Conservation (phyloP, 1,140 invertebrate species). For the Pentalonia nigronervosa region DNA sequence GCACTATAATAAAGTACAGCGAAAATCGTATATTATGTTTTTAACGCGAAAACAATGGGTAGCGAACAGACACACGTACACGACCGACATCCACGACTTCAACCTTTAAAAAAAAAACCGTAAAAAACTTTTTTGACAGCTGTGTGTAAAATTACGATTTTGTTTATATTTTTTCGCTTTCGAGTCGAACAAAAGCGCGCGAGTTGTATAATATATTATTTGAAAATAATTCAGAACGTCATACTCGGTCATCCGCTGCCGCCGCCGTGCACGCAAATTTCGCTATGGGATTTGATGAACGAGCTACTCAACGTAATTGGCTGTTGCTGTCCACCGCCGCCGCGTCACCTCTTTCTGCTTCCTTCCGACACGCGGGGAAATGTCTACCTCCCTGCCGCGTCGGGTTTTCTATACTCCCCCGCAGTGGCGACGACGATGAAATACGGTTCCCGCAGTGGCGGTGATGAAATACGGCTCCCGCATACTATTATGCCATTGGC, state of each 20-base stretch:
- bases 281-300: slow-evolving; percentile 29
- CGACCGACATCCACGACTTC: not conserved
- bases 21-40: slow-evolving; percentile 17
- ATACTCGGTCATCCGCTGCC: slow-evolving; percentile 20
- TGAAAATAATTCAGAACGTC: slow-evolving; percentile 30
- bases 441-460: slow-evolving; percentile 5
- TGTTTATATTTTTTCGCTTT: not conserved
- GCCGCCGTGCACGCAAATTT: slow-evolving; percentile 12
- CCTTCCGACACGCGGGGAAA: not conserved
- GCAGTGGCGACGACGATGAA: no score
- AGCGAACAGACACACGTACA: not conserved
- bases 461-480: slow-evolving; percentile 45
- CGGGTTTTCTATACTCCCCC: not conserved
- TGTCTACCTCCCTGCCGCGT: not conserved
- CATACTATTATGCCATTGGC: slow-evolving; percentile 44
- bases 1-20: not conserved
- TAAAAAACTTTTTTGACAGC: slow-evolving; percentile 36
- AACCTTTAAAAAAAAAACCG: not conserved
- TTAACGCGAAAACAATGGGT: not conserved
- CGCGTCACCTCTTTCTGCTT: not conserved
- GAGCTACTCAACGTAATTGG: slow-evolving; percentile 53
- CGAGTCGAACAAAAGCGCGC: not conserved
- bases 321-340: not conserved
- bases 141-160: slow-evolving; percentile 22
- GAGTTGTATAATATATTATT: slow-evolving; percentile 13